Conservation (phyloP, 2,888 invertebrate genomes). For the Penaeus monodon region DNA sequence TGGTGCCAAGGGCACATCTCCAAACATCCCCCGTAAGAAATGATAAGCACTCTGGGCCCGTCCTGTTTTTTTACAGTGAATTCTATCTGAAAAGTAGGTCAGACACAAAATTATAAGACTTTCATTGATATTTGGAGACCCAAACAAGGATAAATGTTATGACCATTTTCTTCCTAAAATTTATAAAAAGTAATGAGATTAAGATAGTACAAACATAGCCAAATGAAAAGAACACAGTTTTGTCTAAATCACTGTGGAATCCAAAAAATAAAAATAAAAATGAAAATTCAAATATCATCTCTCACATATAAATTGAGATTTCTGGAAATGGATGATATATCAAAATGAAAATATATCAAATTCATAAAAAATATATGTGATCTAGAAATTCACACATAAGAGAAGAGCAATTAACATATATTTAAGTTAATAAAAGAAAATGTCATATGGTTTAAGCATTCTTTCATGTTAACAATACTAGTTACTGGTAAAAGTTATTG, state of each 20-base stretch:
- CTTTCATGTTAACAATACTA: too few relatives aligned
- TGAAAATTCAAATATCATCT: not conserved
- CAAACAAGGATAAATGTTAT: not conserved
- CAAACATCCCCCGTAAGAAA: constrained; percentile 62
- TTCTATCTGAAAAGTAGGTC: constrained; percentile 21
- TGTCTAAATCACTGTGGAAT: not conserved
- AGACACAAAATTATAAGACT: not conserved
- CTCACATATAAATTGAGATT: not conserved
- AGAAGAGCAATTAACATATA: too few relatives aligned
- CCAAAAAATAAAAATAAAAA: not conserved
- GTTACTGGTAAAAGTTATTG: too few relatives aligned
- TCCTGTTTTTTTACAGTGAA: constrained; percentile 54
- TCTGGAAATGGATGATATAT: not conserved
- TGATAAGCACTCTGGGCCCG: constrained; percentile 64
- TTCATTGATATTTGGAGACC: not conserved
- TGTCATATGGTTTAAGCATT: too few relatives aligned
- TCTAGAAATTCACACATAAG: too few relatives aligned
- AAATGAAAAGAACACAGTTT: not conserved
- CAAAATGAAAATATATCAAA: not conserved
- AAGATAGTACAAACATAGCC: not conserved
- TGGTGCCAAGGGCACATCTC: constrained; percentile 57
- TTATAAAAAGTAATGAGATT: not conserved
- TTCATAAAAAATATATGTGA: too few relatives aligned
- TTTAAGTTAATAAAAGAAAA: too few relatives aligned
- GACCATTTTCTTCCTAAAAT: too few relatives aligned